Conservation (phyloP, 1,140 invertebrate species). For the Charaxes varanes region DNA sequence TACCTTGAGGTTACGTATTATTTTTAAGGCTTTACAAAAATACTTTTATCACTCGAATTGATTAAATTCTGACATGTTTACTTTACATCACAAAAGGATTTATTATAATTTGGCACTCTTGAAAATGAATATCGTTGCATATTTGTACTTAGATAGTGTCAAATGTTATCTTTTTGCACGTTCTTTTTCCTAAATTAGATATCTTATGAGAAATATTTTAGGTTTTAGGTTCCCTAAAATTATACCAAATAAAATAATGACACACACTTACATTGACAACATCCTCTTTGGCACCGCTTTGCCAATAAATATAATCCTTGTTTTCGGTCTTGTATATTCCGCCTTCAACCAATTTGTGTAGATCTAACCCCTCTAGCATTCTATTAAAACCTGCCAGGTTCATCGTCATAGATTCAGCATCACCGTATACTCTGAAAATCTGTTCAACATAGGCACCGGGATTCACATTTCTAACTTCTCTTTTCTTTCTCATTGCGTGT, state of each 20-base stretch:
- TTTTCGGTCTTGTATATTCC: conserved; percentile 37
- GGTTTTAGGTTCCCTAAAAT: background rate
- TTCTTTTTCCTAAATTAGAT: no score
- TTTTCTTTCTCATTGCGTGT: conserved; percentile 45
- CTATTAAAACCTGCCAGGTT: conserved; percentile 79
- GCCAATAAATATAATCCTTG: conserved; percentile 38
- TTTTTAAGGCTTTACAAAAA: no score
- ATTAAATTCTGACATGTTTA: no score
- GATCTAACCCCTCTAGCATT: conserved; percentile 77
- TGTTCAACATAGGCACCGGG: conserved; percentile 61
- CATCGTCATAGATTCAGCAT: conserved; percentile 76
- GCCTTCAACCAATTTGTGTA: conserved; percentile 72
- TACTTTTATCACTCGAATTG: no score
- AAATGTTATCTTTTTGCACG: no score
- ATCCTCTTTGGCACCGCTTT: conserved; percentile 55
- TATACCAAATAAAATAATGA: conserved; percentile 2
- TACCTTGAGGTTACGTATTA: no score
- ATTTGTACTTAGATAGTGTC: no score
- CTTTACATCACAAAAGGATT: no score
- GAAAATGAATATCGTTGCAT: no score
- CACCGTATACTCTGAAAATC: conserved; percentile 72
- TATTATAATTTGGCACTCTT: no score
- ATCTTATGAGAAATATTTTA: no score
- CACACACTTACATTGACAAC: conserved; percentile 68
- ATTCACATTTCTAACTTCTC: conserved; percentile 54